Evolutionary conservation across 2,888 invertebrate species (phyloP).

Genomic region (Malthinus seriepunctatus): DNA sequence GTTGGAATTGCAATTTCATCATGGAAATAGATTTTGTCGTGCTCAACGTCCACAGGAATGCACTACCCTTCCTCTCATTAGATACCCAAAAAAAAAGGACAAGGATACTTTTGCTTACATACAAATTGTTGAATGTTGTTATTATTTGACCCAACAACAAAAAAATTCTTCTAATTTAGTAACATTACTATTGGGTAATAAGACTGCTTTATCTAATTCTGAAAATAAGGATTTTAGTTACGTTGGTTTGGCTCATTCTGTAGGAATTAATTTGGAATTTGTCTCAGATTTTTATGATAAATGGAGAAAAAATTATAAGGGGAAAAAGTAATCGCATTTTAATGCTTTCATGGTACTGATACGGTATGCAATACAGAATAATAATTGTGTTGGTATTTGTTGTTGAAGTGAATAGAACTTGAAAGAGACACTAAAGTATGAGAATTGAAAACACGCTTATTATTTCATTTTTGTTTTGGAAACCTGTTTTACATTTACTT

Average conservation of each 20-base stretch:
- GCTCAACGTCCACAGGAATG: slow-evolving; percentile 86
- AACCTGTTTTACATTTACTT: too few relatives aligned
- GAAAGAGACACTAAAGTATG: background rate
- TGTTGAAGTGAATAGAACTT: background rate
- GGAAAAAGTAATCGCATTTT: slow-evolving; percentile 60
- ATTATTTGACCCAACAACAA: slow-evolving; percentile 69
- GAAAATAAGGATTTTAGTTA: slow-evolving; percentile 72
- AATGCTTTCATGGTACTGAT: too few relatives aligned
- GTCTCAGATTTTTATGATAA: slow-evolving; percentile 82
- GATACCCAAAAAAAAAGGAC: slow-evolving; percentile 78
- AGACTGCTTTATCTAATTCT: slow-evolving; percentile 39
- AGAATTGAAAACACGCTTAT: background rate
- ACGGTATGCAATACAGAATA: background rate
- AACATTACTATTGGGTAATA: slow-evolving; percentile 74
- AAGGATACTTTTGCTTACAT: slow-evolving; percentile 73
- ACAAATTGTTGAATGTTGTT: slow-evolving; percentile 83
- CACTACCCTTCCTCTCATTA: slow-evolving; percentile 70
- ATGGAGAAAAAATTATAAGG: slow-evolving; percentile 77
- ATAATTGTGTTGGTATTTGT: slow-evolving; percentile 21
- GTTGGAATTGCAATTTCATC: slow-evolving; percentile 85
- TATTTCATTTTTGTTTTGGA: too few relatives aligned
- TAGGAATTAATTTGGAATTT: slow-evolving; percentile 80
- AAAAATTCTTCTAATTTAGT: slow-evolving; percentile 66
- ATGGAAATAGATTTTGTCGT: slow-evolving; percentile 84
- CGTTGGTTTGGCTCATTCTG: slow-evolving; percentile 76